Evolutionary conservation across 2,888 invertebrate genomes (phyloP), one percentile per base, ranked within the genome.

Genomic region (Orthonychiurus folsomi): DNA sequence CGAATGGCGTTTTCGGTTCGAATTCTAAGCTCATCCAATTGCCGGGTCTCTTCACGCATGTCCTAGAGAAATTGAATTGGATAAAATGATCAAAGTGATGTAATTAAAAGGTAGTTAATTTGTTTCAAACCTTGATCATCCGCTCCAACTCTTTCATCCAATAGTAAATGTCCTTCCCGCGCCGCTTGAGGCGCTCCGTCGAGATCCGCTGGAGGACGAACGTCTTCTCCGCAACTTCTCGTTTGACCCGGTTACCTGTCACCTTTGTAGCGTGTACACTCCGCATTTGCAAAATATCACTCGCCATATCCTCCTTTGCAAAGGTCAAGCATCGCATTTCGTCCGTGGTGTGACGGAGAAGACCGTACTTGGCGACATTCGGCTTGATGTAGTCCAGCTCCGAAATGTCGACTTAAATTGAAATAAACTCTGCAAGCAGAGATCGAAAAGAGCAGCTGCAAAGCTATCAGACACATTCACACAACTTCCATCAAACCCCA

Each of bases 91-190:
- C n/a, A n/a, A n/a, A n/a, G n/a, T n/a, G n/a, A n/a, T n/a, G n/a
- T n/a, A n/a, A n/a, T n/a, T n/a, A n/a, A n/a, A n/a, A n/a, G n/a
- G n/a, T n/a, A n/a, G n/a, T n/a, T n/a, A n/a, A n/a, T n/a, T n/a
- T n/a, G n/a, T n/a, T n/a, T n/a, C n/a, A n/a, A n/a, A n/a, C n/a
- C n/a, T n/a, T n/a, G 50, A 72, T 64, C 62, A 68, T 66, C 62
- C 82, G 81, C 74, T 88, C 87, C 24, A 89, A 78, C 73, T 88
- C 87, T 20, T 81, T 82, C 78, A 88, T 88, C 87, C 87, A 88
- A 70, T 85, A 81, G 72, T 84, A 84, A 60, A 89, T 80, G 65
- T 87, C 84, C 72, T 81, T 81, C 3, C 85, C 83, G 3, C 65
- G 56, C 28, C 69, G 66, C 56, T 69, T 69, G 2, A 72, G 64